Percentiles rank a stretch among this genome's conserved stretches.
These are phyloP conservation scores for Scaptodrosophila latifasciaeformis DNA, from an alignment of 2,888 invertebrate species.

Conservation along the genomic window DNA sequence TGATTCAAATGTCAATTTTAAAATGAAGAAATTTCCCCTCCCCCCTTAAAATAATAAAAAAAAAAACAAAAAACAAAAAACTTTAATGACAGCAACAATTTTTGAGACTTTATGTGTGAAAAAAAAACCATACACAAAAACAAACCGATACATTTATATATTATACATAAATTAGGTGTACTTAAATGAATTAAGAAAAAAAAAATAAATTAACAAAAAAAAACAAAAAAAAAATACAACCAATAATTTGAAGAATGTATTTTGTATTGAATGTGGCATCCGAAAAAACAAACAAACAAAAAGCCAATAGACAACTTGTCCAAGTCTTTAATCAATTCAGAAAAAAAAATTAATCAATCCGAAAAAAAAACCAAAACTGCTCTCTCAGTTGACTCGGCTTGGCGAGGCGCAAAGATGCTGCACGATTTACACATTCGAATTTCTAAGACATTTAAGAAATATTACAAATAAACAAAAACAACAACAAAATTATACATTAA, in stretches of 20 bases:
- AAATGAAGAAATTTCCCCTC: neutral
- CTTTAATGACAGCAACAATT: slow-evolving; percentile 7
- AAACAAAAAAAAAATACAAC: neutral
- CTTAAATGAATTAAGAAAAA: neutral
- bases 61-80: slow-evolving; percentile 6
- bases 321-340: too few relatives aligned
- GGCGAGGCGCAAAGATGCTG: too few relatives aligned
- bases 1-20: slow-evolving; percentile 22
- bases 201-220: neutral
- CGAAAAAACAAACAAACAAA: too few relatives aligned
- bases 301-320: too few relatives aligned
- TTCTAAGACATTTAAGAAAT: too few relatives aligned
- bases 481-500: neutral
- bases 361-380: too few relatives aligned
- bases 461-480: neutral
- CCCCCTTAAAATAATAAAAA: neutral
- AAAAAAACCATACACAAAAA: slow-evolving; percentile 1
- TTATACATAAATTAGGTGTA: neutral
- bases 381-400: too few relatives aligned
- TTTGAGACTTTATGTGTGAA: slow-evolving; percentile 18
- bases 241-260: too few relatives aligned
- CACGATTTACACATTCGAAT: too few relatives aligned
- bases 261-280: too few relatives aligned
- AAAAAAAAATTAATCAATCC: too few relatives aligned
- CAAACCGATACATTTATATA: neutral